Evolutionary conservation across 2,797 vertebrate genomes (phyloP).

Genomic region (Sebastes hubbsi): DNA sequence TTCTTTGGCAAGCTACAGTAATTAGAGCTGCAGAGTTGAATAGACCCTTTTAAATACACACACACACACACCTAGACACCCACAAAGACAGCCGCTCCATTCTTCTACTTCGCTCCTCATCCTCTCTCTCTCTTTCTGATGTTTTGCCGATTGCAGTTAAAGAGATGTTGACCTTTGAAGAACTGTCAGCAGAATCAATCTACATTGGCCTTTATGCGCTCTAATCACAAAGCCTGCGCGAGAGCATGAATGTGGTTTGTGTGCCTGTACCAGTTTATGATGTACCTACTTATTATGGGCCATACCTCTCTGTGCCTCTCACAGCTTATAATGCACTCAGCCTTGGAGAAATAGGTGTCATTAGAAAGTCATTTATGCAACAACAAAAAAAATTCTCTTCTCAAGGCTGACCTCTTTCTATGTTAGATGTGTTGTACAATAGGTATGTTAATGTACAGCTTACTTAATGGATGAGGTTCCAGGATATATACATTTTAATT

Average conservation of each 20-base stretch:
- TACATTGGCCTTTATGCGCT: slow-evolving; percentile 38
- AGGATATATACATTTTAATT: slow-evolving; percentile 11
- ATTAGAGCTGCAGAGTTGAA: slow-evolving; percentile 44
- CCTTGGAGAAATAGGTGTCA: slow-evolving; percentile 17
- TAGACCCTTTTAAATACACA: slow-evolving; percentile 15
- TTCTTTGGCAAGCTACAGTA: slow-evolving; percentile 29
- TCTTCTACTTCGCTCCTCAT: neutral
- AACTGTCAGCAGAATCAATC: slow-evolving; percentile 47
- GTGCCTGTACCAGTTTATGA: slow-evolving; percentile 8
- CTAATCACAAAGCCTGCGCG: slow-evolving; percentile 31
- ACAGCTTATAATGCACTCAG: slow-evolving; percentile 19
- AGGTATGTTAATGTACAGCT: neutral
- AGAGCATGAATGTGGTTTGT: slow-evolving; percentile 16
- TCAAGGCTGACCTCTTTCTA: neutral
- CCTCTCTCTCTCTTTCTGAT: slow-evolving; percentile 15
- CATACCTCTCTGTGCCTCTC: neutral
- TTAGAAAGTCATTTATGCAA: slow-evolving; percentile 24
- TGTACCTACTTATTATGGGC: slow-evolving; percentile 38
- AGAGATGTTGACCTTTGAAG: slow-evolving; percentile 60
- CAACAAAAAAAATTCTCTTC: neutral
- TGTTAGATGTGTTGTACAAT: neutral
- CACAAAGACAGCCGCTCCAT: neutral
- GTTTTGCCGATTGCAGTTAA: slow-evolving; percentile 39
- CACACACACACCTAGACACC: neutral
- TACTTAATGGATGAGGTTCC: neutral